Evolutionary conservation across 2,888 invertebrate genomes (phyloP).

Genomic region (Geotrupes spiniger): DNA sequence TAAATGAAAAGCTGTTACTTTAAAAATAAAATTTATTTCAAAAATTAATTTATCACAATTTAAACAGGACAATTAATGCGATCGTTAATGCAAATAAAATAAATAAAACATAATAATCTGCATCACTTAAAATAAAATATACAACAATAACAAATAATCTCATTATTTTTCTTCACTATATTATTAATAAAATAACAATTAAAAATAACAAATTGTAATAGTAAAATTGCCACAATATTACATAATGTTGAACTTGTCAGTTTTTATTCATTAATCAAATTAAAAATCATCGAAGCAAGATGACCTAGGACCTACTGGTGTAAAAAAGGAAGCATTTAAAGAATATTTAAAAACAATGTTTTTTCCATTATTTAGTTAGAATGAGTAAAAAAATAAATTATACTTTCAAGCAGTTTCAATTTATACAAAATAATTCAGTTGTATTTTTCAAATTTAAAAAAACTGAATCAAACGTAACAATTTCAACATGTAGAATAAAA

Average conservation of each 20-base stretch:
- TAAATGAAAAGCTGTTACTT: constrained; percentile 17
- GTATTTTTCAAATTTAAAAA: too few relatives aligned
- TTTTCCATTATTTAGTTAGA: too few relatives aligned
- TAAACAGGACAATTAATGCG: constrained; percentile 11
- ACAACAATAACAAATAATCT: constrained; percentile 6
- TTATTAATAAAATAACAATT: constrained; percentile 4
- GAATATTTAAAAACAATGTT: too few relatives aligned
- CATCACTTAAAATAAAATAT: constrained; percentile 8
- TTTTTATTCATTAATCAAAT: constrained; percentile 17
- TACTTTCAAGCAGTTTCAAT: too few relatives aligned
- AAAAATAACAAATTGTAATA: constrained; percentile 9
- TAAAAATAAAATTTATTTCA: constrained; percentile 23
- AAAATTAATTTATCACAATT: constrained; percentile 18
- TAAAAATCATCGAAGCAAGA: too few relatives aligned
- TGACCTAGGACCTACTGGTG: too few relatives aligned
- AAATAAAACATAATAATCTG: constrained; percentile 10
- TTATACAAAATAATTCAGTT: too few relatives aligned
- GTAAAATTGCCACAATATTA: constrained; percentile 6
- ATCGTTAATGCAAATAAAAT: constrained; percentile 7
- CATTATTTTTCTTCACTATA: not conserved
- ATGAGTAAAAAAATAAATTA: too few relatives aligned
- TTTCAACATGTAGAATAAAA: too few relatives aligned
- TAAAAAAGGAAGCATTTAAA: too few relatives aligned
- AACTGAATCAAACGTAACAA: too few relatives aligned
- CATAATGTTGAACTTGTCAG: constrained; percentile 7